phyloP scores from a whole-genome alignment of 1,140 invertebrate genomes.

The Drosophila azteca region DNA sequence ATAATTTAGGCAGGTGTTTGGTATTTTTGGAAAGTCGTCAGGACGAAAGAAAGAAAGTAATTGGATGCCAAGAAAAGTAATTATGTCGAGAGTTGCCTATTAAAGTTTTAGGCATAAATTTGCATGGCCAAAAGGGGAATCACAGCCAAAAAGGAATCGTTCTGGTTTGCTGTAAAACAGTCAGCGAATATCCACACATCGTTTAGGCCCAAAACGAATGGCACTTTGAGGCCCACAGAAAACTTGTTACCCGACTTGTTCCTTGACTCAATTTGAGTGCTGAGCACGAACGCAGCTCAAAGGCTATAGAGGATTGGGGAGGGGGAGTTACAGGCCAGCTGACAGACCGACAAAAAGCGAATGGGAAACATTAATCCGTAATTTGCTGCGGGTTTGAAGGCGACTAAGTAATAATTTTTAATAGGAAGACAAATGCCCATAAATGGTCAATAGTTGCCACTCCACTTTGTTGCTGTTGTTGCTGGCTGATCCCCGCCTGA shows the following conservation, averaged over 20 bases:
- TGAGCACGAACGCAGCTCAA: slow-evolving; percentile 41
- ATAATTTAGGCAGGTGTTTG: slow-evolving; percentile 76
- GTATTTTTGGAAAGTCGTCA: slow-evolving; percentile 59
- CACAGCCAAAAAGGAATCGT: too few relatives aligned
- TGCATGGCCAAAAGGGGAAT: too few relatives aligned
- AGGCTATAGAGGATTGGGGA: slow-evolving; percentile 5
- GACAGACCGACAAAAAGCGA: slow-evolving; percentile 25
- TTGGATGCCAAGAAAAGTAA: slow-evolving; percentile 36
- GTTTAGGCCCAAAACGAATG: slow-evolving; percentile 12
- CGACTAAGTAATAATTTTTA: slow-evolving; percentile 77
- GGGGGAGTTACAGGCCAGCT: slow-evolving; percentile 1
- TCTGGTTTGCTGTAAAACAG: background rate
- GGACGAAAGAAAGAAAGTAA: slow-evolving; percentile 35
- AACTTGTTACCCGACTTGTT: slow-evolving; percentile 12
- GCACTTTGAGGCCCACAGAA: background rate
- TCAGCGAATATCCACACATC: slow-evolving; percentile 27
- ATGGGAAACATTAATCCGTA: slow-evolving; percentile 73
- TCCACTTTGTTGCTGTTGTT: slow-evolving; percentile 48
- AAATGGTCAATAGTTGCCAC: slow-evolving; percentile 68
- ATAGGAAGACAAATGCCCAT: slow-evolving; percentile 63
- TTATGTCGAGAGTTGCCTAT: slow-evolving; percentile 18
- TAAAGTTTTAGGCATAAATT: background rate
- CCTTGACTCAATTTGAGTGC: slow-evolving; percentile 40
- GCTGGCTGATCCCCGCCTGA: slow-evolving; percentile 36
- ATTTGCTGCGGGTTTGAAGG: slow-evolving; percentile 50